Base-by-base conservation (phyloP, 2,888 invertebrate genomes). In the Saturnia pavonia region DNA sequence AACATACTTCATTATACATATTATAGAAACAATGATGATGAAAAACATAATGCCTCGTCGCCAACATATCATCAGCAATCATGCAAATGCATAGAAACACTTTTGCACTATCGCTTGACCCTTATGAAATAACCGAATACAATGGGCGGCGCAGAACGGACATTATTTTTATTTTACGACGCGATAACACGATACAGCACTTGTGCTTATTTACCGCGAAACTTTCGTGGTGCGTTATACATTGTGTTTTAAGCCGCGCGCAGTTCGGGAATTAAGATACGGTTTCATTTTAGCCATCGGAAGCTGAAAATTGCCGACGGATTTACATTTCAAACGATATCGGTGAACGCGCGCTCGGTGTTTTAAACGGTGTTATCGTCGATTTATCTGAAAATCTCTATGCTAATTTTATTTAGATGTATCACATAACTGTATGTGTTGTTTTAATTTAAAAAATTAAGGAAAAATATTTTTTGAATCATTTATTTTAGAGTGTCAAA, bases 81-180 rank as follows among this genome's bases (percentile, higher is more conserved):
- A 48, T 27, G 57, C 65, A 65, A 65, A 65, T 65, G 40, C 8
- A 40, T 40, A 6, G 19, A 40, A 40, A 27, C 27, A 63, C 63
- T 63, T 63, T 19, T 3, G 27, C 12, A 11, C 34, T n/a, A 14
- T 12, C 65, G 16, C n/a, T 65, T 65, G 65, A 65, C 65, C 65
- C 19, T 65, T 40, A 65, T 40, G 63, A 69, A 66, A 34, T 48
- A 70, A 27, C 67, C 69, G 69, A 69, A 72, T 82, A 83, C 80
- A 81, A 76, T 75, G 73, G 74, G 76, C 82, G 74, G 77, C 80
- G 73, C 82, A 80, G 78, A 73, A 76, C 74, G 79, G 77, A 80
- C 83, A 84, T 88, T 84, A 87, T 80, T 84, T 84, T 83, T 81
- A 82, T 85, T 88, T 87, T 82, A 88, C 84, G 85, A 83, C 74